Evolutionary conservation across 2,888 invertebrate species (phyloP).

Genomic region (Eueremaeus valkanovi): DNA sequence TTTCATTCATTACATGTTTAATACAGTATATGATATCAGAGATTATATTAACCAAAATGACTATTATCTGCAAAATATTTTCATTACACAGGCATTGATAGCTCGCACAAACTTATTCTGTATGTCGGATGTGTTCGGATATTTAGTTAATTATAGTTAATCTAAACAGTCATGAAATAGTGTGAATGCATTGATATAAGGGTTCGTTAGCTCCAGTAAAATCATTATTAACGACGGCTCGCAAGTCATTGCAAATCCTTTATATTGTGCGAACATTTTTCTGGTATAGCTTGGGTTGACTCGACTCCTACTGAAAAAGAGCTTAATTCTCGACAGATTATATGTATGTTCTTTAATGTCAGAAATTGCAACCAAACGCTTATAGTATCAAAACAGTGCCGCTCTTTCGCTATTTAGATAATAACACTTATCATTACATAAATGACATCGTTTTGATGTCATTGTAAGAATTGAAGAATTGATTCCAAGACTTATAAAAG

Average conservation of each 20-base stretch:
- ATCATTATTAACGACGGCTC: background rate
- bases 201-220: background rate
- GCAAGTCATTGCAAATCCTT: too few relatives aligned
- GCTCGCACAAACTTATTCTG: background rate
- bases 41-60: constrained; percentile 3
- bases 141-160: constrained; percentile 17
- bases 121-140: constrained; percentile 1
- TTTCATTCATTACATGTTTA: background rate
- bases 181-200: background rate
- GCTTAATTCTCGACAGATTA: constrained; percentile 17
- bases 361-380: constrained; percentile 10
- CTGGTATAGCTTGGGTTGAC: too few relatives aligned
- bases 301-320: background rate
- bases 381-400: constrained; percentile 17
- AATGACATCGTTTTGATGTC: constrained; percentile 26
- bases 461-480: background rate
- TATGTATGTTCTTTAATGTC: constrained; percentile 7
- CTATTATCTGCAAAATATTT: background rate
- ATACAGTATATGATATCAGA: background rate
- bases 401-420: constrained; percentile 19
- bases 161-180: background rate
- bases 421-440: constrained; percentile 30
- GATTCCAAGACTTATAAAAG: background rate
- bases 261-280: too few relatives aligned
- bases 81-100: background rate